Percentiles rank a stretch among this genome's conserved stretches.
These are phyloP conservation scores for Gymnopithys bicolor DNA, from an alignment of 2,797 vertebrate genomes.

Conservation along the genomic window DNA sequence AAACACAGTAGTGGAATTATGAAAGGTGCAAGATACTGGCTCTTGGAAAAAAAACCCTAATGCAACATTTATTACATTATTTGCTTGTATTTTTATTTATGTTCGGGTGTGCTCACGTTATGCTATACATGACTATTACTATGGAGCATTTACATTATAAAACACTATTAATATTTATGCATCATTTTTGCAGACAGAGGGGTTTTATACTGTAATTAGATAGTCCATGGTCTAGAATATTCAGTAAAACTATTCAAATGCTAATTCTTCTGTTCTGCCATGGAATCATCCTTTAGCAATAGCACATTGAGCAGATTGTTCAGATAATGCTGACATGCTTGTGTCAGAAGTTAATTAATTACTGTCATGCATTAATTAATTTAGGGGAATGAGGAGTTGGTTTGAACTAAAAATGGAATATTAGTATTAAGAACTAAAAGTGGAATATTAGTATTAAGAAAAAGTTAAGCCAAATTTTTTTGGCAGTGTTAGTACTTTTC, in stretches of 20 bases:
- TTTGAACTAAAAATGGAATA: conserved; percentile 13
- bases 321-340: background rate
- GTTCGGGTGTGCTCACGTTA: background rate
- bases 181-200: background rate
- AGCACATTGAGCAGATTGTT: background rate
- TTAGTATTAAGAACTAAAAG: conserved; percentile 1
- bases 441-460: background rate
- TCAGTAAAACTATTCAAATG: background rate
- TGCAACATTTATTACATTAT: background rate
- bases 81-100: background rate
- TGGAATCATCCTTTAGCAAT: background rate
- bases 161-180: background rate
- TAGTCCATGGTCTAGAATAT: background rate
- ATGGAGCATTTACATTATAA: background rate
- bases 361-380: background rate
- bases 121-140: background rate
- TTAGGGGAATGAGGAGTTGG: background rate
- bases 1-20: too few relatives aligned
- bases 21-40: background rate
- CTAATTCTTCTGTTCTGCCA: background rate
- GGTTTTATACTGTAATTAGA: background rate
- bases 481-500: background rate
- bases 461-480: background rate
- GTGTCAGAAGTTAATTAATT: background rate
- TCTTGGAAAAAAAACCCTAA: background rate